Base-by-base conservation (phyloP, 2,113 vertebrate species). In the Odocoileus hemionus region DNA sequence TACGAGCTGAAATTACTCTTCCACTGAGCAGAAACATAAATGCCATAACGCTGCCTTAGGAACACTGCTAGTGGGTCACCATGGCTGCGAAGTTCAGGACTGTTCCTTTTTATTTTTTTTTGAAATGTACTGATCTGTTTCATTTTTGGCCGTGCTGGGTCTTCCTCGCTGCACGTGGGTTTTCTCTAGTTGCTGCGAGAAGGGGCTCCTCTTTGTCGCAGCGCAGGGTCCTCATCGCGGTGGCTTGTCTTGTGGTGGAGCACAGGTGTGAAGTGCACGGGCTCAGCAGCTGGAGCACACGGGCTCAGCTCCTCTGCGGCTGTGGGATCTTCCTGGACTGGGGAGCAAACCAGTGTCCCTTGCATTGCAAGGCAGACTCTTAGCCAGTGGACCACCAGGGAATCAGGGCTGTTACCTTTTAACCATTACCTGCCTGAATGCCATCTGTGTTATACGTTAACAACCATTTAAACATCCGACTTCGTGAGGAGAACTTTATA, bases 1-100 rank as follows among this genome's bases (percentile, higher is more conserved):
- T 85, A 74, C 25, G 92, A 91, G 52, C 58, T 67, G 21, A 97
- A 91, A 64, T 92, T 19, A 33, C 61, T 94, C 23, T 64, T 97
- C 54, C 23, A 43, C 39, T 52, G 57, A 45, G 21, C 55, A 93
- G 94, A 97, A 52, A n/a, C 57, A 86, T 54, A 64, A 83, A 87
- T 64, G 61, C 64, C 52, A 11, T 57, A 39, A 92, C 36, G 55
- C 54, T 5, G 39, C 76, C 80, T 67, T 54, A 43, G 86, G 54
- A 67, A 45, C 17, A 45, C 55, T 88, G 30, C 89, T 57, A 54
- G 79, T 83, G 70, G 52, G n/a, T 55, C 84, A 17, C 61, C 12
- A 17, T 57, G 33, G 19, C 64, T 80, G 47, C 61, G 11, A 19
- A 45, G 74, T 60, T 91, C 76, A 86, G 33, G 36, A 28, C 43